A percentile compares a stretch with the other conserved stretches of the same genome.
These are phyloP conservation scores for Casuarius casuarius DNA, from an alignment of 2,113 vertebrate genomes.

Conservation along the genomic window DNA sequence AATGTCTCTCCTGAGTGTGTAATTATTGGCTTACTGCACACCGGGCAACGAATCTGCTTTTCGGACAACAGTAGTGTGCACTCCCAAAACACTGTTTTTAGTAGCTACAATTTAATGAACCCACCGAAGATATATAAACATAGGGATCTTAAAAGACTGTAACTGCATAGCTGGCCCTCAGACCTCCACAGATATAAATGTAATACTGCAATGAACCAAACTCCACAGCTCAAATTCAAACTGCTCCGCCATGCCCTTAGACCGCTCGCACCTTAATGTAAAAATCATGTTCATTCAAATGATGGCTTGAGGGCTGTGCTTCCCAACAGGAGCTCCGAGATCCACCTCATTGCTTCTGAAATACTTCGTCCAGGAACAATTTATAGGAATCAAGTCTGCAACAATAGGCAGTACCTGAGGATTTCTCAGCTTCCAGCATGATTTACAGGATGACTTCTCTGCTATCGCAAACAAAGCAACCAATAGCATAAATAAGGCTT, in stretches of 20 bases:
- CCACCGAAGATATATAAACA: no score
- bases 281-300: accelerated
- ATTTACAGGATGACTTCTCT: accelerated
- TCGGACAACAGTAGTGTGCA: no score
- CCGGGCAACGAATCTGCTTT: no score
- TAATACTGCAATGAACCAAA: accelerated
- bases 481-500: accelerated
- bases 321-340: accelerated
- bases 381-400: accelerated
- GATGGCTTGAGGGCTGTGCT: neutral
- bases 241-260: accelerated
- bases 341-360: accelerated
- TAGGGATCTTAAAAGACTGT: no score
- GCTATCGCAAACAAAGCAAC: neutral
- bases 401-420: accelerated
- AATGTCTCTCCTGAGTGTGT: no score
- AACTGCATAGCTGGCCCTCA: no score
- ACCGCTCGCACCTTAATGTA: accelerated
- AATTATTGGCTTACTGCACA: no score
- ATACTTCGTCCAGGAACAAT: neutral
- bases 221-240: neutral
- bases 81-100: no score
- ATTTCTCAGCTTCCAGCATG: neutral
- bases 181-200: no score
- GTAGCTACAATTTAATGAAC: no score